Conservation (phyloP, 2,113 vertebrate species). For the Xerus inauris region DNA sequence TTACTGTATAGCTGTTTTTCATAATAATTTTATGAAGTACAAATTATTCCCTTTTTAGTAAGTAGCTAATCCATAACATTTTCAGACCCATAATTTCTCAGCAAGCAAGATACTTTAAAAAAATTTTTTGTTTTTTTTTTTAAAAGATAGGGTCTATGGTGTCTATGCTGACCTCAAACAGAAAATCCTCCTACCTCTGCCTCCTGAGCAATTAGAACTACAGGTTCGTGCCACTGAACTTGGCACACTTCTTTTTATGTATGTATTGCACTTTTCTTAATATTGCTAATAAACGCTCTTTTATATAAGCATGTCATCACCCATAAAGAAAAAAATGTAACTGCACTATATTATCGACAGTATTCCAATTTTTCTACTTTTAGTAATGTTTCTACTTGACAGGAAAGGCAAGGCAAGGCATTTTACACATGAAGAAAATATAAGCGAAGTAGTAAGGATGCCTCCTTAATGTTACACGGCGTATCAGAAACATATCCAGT, state of each 20-base stretch:
- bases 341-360: background rate
- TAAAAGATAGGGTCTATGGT: background rate
- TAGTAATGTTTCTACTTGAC: background rate
- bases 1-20: background rate
- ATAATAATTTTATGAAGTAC: background rate
- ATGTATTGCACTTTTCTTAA: background rate
- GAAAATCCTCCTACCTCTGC: background rate
- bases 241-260: no score
- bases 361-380: background rate
- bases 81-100: background rate
- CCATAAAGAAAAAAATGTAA: background rate
- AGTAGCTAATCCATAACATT: background rate
- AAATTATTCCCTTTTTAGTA: background rate
- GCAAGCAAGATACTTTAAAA: conserved; percentile 31
- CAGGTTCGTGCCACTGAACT: background rate
- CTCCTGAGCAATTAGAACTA: background rate
- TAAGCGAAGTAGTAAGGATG: background rate
- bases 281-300: background rate
- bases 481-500: background rate
- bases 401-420: background rate
- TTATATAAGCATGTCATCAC: background rate
- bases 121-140: background rate
- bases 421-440: background rate
- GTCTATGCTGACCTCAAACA: background rate
- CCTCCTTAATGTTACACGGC: background rate